These are phyloP conservation scores for Drosophila kurseongensis DNA, from an alignment of 1,140 invertebrate species.

Conservation along the genomic window DNA sequence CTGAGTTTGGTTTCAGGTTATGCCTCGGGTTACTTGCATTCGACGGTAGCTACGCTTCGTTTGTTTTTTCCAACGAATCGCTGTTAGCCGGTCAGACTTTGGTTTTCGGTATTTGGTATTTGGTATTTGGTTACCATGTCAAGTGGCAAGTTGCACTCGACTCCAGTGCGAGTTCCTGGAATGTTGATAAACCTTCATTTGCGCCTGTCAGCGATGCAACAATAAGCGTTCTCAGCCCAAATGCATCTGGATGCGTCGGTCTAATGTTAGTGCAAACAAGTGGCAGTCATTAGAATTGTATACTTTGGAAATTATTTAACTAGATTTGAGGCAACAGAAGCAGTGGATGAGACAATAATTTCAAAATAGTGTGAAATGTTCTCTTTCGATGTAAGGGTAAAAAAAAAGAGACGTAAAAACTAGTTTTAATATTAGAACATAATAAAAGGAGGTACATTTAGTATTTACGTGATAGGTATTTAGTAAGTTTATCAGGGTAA, in stretches of 20 bases:
- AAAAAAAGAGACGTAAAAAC: no score
- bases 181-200: constrained; percentile 34
- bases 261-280: constrained; percentile 56
- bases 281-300: background rate
- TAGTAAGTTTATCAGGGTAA: no score
- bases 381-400: background rate
- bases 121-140: constrained; percentile 77
- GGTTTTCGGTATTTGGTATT: constrained; percentile 51
- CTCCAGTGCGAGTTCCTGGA: constrained; percentile 59
- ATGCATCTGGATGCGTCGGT: constrained; percentile 26
- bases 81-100: constrained; percentile 53
- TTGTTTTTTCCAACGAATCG: constrained; percentile 68
- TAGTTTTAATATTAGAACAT: background rate
- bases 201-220: constrained; percentile 6
- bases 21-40: constrained; percentile 61
- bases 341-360: background rate
- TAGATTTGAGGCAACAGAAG: constrained; percentile 14
- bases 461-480: no score
- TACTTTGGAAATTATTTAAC: background rate
- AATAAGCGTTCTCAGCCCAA: constrained; percentile 1
- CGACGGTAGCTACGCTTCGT: constrained; percentile 66
- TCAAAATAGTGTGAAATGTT: background rate
- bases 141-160: constrained; percentile 58
- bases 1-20: constrained; percentile 24
- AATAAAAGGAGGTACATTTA: no score